Percentiles rank a stretch among this genome's conserved stretches.
phyloP scores from a whole-genome alignment of 2,797 vertebrate genomes.

The Euphonia xanthogaster region DNA sequence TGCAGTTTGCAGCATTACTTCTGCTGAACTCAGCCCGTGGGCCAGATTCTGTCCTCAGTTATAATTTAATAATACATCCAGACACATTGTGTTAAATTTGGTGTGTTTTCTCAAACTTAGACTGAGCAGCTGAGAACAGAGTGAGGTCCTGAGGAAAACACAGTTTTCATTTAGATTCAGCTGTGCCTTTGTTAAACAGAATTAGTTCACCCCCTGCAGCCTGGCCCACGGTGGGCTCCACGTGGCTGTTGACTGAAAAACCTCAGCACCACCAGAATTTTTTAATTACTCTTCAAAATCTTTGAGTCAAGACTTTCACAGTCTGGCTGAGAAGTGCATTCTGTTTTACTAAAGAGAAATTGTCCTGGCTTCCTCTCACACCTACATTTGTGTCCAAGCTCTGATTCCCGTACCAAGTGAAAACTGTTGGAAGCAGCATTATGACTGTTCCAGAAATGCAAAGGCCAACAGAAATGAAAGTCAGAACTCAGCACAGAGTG shows the following conservation, averaged over 20 bases:
- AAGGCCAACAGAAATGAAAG: neutral
- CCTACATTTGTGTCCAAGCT: neutral
- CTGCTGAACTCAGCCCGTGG: neutral
- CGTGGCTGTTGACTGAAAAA: neutral
- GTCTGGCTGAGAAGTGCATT: neutral
- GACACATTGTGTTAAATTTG: neutral
- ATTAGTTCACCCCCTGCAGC: neutral
- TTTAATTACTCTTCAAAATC: neutral
- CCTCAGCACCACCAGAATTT: neutral
- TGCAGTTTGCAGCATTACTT: neutral
- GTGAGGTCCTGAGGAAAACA: neutral
- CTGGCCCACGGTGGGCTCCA: neutral
- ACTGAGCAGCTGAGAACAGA: neutral
- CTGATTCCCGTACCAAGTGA: neutral
- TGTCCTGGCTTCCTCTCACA: neutral
- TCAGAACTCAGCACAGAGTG: neutral
- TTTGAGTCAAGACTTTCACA: neutral
- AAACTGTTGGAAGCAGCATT: neutral
- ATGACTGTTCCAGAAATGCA: neutral
- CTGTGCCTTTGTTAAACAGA: neutral
- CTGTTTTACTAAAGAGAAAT: neutral
- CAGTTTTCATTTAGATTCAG: neutral
- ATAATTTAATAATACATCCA: neutral
- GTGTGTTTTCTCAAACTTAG: neutral
- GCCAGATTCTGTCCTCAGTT: neutral